Evolutionary conservation across 2,888 invertebrate genomes (phyloP).

Genomic region (Coelogynopora nodosa): DNA sequence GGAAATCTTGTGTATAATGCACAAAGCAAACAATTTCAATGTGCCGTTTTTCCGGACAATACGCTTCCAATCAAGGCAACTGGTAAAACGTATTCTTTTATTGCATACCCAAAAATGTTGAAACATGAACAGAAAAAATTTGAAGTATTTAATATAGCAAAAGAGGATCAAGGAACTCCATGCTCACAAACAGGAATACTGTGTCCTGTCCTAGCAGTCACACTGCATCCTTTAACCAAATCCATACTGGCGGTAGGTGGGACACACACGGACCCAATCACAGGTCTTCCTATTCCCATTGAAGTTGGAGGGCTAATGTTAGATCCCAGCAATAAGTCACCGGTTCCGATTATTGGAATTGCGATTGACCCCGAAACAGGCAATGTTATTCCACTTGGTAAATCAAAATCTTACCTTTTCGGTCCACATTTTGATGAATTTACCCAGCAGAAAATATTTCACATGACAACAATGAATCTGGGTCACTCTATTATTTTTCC

Average conservation of each 20-base stretch:
- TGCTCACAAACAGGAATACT: conserved; percentile 54
- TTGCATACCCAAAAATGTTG: neutral
- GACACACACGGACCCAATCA: conserved; percentile 57
- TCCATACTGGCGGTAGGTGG: conserved; percentile 56
- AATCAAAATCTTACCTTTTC: neutral
- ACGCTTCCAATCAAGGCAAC: neutral
- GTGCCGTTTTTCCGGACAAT: neutral
- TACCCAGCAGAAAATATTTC: neutral
- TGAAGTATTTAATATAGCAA: neutral
- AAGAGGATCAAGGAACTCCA: neutral
- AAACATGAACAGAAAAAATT: neutral
- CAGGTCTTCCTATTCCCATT: conserved; percentile 56
- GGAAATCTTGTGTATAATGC: neutral
- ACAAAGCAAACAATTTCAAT: neutral
- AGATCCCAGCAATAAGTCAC: conserved; percentile 54
- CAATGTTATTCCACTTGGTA: conserved; percentile 47
- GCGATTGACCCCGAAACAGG: conserved; percentile 55
- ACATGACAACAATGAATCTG: neutral
- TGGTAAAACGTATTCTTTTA: neutral
- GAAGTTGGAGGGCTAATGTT: conserved; percentile 55
- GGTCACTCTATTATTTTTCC: neutral
- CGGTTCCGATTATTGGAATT: conserved; percentile 57
- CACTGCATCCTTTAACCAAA: conserved; percentile 56
- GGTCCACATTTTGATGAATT: neutral
- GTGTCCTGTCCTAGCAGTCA: conserved; percentile 57